Percentiles rank a stretch among this genome's conserved stretches.
Conservation (phyloP, 2,113 vertebrate species). For the Anolis carolinensis region DNA sequence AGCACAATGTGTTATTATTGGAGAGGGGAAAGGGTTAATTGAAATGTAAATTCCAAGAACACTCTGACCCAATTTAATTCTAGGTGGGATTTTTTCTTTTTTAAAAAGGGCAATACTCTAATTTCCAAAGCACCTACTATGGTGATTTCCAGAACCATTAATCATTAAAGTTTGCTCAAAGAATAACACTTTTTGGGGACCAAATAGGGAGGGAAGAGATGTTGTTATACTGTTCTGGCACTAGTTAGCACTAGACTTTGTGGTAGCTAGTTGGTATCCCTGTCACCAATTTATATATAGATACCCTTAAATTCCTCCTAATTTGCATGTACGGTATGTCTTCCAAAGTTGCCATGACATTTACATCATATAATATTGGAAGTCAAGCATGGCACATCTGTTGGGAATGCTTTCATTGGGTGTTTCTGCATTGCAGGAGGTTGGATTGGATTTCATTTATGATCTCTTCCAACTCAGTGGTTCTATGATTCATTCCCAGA, state of each 20-base stretch:
- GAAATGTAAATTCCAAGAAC: conserved; percentile 98
- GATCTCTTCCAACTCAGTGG: no score
- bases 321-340: no score
- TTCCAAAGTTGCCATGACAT: no score
- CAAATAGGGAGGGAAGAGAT: background rate
- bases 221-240: background rate
- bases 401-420: no score
- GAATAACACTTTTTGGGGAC: background rate
- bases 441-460: no score
- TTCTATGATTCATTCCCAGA: no score
- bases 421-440: no score
- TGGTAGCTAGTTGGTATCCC: background rate
- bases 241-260: background rate
- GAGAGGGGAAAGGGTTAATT: conserved; percentile 85
- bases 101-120: conserved; percentile 85
- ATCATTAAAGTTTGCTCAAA: conserved; percentile 66
- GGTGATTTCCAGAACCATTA: conserved; percentile 76
- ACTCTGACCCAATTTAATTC: conserved; percentile 87
- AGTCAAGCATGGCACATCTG: no score
- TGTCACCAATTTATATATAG: background rate
- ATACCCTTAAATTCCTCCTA: no score
- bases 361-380: no score
- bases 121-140: conserved; percentile 83
- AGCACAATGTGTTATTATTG: conserved; percentile 96
- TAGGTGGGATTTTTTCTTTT: conserved; percentile 32